phyloP scores from a whole-genome alignment of 2,113 vertebrate genomes.

The Ornithorhynchus anatinus region DNA sequence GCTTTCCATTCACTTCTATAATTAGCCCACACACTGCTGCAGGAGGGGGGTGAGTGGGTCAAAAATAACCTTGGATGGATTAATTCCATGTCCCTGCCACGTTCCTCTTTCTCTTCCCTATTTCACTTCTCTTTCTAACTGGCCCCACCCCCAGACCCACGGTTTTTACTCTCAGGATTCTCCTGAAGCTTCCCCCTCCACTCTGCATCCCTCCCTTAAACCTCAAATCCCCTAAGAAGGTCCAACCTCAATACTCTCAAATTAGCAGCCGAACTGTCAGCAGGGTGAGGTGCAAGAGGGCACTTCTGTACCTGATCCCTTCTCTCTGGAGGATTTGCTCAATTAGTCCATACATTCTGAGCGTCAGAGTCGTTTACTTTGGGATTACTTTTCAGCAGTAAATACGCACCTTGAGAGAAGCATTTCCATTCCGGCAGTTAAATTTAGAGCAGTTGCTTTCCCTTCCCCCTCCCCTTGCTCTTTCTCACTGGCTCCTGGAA shows the following conservation, averaged over 20 bases:
- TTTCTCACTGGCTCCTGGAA: too few relatives aligned
- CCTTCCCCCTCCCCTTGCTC: too few relatives aligned
- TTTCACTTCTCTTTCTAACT: too few relatives aligned
- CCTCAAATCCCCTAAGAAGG: background rate
- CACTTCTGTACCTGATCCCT: background rate
- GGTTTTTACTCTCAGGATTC: background rate
- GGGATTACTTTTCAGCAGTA: conserved; percentile 34
- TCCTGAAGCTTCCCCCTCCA: background rate
- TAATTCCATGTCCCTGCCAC: background rate
- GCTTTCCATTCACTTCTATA: conserved; percentile 58
- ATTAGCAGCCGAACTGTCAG: background rate
- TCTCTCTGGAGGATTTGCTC: background rate
- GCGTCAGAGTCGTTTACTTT: conserved; percentile 43
- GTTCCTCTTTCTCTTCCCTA: too few relatives aligned
- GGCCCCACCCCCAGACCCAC: too few relatives aligned
- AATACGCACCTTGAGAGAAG: conserved; percentile 59
- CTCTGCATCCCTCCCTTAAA: background rate
- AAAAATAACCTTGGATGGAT: background rate
- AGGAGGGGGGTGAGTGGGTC: background rate
- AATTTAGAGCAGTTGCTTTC: conserved; percentile 67
- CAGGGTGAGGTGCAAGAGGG: background rate
- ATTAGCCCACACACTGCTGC: conserved; percentile 32
- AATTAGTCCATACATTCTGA: background rate
- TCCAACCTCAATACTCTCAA: background rate
- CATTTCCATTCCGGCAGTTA: conserved; percentile 50